A percentile compares a stretch with the other conserved stretches of the same genome.
Evolutionary conservation across 2,113 vertebrate genomes (phyloP).

Genomic region (Heloderma charlesbogerti): DNA sequence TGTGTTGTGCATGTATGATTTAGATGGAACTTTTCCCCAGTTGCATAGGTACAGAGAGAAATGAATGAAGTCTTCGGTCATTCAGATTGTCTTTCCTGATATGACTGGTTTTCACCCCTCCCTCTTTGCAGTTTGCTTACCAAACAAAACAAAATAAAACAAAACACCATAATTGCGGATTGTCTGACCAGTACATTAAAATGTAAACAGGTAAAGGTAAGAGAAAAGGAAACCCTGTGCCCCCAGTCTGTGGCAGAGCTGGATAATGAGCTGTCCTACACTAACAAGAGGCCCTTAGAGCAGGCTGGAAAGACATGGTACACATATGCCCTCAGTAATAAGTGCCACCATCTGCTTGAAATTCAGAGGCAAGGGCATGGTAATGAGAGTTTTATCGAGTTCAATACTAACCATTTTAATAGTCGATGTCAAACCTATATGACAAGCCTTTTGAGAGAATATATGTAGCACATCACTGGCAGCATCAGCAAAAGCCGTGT

Average conservation of each 20-base stretch:
- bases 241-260: background rate
- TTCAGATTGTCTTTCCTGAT: background rate
- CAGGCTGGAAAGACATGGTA: background rate
- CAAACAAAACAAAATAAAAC: background rate
- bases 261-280: background rate
- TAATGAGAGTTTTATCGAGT: background rate
- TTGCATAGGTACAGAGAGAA: background rate
- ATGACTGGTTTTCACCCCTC: background rate
- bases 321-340: accelerated
- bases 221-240: background rate
- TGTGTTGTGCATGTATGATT: background rate
- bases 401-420: background rate
- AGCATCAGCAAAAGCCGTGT: constrained; percentile 12
- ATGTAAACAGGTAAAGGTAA: background rate
- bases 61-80: background rate
- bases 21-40: background rate
- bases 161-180: background rate
- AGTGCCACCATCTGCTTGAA: constrained; percentile 5
- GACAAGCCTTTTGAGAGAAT: background rate
- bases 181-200: constrained; percentile 16
- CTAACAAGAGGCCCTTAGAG: constrained; percentile 14
- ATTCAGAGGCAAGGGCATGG: constrained; percentile 10
- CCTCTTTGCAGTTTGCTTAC: background rate
- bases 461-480: background rate
- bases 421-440: background rate